Base-by-base conservation (phyloP, 1,140 invertebrate species). In the Delia radicum region DNA sequence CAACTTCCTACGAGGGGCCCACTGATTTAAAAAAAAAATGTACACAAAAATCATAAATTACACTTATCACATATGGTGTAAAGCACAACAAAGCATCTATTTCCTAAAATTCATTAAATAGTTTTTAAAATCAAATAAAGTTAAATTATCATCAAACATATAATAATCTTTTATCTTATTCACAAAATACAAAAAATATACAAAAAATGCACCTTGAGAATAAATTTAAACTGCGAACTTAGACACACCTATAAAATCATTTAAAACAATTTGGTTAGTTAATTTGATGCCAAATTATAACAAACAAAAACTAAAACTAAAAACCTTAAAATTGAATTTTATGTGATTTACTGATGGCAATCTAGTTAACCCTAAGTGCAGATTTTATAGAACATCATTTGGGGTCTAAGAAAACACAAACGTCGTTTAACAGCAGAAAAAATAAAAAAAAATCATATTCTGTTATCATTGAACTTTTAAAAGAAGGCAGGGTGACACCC, bases 161-260 rank as follows among this genome's bases (percentile, higher is more conserved):
- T 2, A 3, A 37, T 10, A 37, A 37, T 10, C n/a, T 33, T 4
- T 33, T 33, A 33, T 33, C 31, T 33, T 33, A 33, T 33, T 4
- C 31, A 33, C 4, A 21, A 55, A 55, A 55, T 4, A 21, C n/a
- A 55, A n/a, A 55, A 55, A 42, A 21, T 21, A n/a, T 55, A 55
- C 48, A 55, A 21, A 7, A 10, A 55, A 18, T 55, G 24, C 48
- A 55, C 48, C 48, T 55, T 55, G 48, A 55, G 48, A 55, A 55
- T 55, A 21, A 21, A 55, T 55, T 55, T 55, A 55, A 55, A n/a
- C 48, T 55, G 48, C 24, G 48, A 55, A 55, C 48, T 55, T 55
- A 55, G 48, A 55, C 48, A 55, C 48, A 55, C 48, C 48, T 55
- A 55, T 18, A 55, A 55, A 55, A 55, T n/a, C 48, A 55, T 55